Percentiles rank a stretch among this genome's conserved stretches.
Conservation (phyloP, 35 echinoderm and acorn worm genomes). For the Patiria miniata region DNA sequence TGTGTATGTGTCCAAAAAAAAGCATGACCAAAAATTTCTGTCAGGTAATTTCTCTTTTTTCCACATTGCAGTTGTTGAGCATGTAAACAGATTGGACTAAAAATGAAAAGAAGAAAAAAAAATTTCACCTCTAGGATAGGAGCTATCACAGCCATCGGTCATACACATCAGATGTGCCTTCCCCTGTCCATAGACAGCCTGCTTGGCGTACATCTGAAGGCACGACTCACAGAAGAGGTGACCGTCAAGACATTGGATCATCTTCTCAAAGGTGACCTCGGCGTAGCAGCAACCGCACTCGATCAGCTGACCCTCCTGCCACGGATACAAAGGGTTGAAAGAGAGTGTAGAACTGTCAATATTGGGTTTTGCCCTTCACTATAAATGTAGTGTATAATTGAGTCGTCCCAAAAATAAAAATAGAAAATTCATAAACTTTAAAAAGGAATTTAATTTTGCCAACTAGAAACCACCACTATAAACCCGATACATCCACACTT, state of each 20-base stretch:
- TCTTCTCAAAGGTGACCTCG: conserved; percentile 82
- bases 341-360: neutral
- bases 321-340: neutral
- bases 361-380: no score
- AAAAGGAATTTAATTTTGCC: neutral
- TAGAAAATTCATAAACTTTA: neutral
- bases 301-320: conserved; percentile 67
- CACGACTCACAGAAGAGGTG: conserved; percentile 83
- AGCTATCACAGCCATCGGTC: conserved; percentile 67
- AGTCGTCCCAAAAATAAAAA: neutral
- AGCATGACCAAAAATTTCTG: no score
- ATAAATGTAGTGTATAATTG: neutral
- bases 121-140: conserved; percentile 78
- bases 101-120: neutral
- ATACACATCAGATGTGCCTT: conserved; percentile 79
- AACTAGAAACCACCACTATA: no score
- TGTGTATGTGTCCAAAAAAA: no score
- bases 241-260: conserved; percentile 90
- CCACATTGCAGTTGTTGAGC: no score
- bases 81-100: no score
- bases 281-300: conserved; percentile 88
- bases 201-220: conserved; percentile 70
- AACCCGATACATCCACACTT: no score
- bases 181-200: conserved; percentile 78
- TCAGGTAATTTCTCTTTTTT: no score